Evolutionary conservation across 2,888 invertebrate genomes (phyloP), one percentile per base, ranked within the genome.

Genomic region (Zaprionus lineosus): DNA sequence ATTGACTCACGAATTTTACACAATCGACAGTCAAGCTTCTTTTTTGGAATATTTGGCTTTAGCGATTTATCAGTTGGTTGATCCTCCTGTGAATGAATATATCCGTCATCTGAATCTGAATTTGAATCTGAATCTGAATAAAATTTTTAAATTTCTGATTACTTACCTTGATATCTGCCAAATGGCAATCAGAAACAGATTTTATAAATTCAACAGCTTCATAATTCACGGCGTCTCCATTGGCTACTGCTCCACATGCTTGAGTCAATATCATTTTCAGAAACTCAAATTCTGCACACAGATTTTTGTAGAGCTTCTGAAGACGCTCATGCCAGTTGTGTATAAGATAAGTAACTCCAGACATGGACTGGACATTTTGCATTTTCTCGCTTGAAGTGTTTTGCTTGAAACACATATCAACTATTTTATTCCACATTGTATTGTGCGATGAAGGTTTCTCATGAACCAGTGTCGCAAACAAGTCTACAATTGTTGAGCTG

Each of bases 1-100:
- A 93, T 73, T 3, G 74, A 44, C 16, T 87, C 86, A 31, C 91
- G 90, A 6, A 91, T 87, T 12, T 73, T 57, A 68, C 93, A 93
- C 2, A 92, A 67, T 41, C 85, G 91, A 90, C 73, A 92, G 67
- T 8, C 3, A 3, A 7, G 67, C 0, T 24, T 34, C 26, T 36
- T 43, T 36, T 18, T 41, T 7, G 21, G 2, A 3, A 15, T 2
- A 16, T 7, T 3, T 2, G 11, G 5, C 15, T 7, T 3, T 14
- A 2, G 19, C 18, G n/a, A 8, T 1, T 37, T 16, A 2, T 43
- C 11, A 1, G 5, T 4, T 0, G 21, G 43, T 7, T 60, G 69
- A 1, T 81, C 73, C 2, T 71, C 52, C 81, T 84, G 14, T n/a
- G 1, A 15, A n/a, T 1, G n/a, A n/a, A n/a, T n/a, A n/a, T n/a